Percentiles rank a stretch among this genome's conserved stretches.
These are phyloP conservation scores for Xyrichtys novacula DNA, from an alignment of 2,797 vertebrate species.

Conservation along the genomic window DNA sequence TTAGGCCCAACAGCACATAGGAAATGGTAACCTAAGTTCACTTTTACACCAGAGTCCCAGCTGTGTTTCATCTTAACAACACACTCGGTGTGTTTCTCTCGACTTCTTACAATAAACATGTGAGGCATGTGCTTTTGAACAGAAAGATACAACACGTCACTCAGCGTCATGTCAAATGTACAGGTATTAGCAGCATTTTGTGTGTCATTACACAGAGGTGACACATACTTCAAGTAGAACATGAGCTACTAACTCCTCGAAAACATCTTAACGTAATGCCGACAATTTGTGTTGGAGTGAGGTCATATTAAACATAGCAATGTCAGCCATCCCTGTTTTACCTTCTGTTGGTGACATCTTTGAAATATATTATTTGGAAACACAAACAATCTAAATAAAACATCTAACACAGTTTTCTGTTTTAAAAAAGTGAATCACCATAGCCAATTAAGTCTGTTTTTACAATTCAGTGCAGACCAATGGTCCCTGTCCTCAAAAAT, in stretches of 20 bases:
- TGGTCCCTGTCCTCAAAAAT: constrained; percentile 70
- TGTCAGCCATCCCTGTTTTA: constrained; percentile 1
- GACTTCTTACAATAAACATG: constrained; percentile 13
- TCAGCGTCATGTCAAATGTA: constrained; percentile 21
- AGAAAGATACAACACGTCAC: constrained; percentile 45
- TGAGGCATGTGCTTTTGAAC: constrained; percentile 33
- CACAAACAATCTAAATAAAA: constrained; percentile 4
- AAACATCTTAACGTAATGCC: constrained; percentile 44
- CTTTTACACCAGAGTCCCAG: constrained; percentile 53
- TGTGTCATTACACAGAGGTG: constrained; percentile 35
- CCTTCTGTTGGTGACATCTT: not conserved
- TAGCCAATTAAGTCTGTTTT: constrained; percentile 4
- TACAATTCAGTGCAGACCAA: constrained; percentile 60
- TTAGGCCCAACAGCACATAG: constrained; percentile 61
- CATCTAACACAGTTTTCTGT: constrained; percentile 9
- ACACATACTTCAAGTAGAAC: constrained; percentile 37
- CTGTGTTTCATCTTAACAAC: constrained; percentile 46
- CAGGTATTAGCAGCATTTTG: constrained; percentile 62
- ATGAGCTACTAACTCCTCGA: constrained; percentile 19
- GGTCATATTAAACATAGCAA: constrained; percentile 7
- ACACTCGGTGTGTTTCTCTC: constrained; percentile 53
- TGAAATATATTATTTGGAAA: constrained; percentile 23
- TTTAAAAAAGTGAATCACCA: constrained; percentile 10
- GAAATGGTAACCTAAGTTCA: constrained; percentile 61
- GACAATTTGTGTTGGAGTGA: not conserved